Evolutionary conservation across 1,140 invertebrate species (phyloP).

Genomic region (Cydia pomonella): DNA sequence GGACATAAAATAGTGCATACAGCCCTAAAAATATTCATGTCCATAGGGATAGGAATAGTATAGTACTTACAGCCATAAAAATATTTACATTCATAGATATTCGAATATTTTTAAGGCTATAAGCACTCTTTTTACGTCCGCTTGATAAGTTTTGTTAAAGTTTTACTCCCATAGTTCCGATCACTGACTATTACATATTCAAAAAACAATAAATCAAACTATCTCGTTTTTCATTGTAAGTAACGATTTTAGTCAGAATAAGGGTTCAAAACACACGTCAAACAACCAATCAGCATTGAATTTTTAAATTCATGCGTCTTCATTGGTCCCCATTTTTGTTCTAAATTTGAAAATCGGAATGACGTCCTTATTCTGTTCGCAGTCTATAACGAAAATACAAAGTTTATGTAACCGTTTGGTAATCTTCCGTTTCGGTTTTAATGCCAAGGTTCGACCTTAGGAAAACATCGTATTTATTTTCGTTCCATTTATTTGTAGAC

Average conservation of each 20-base stretch:
- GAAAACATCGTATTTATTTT: constrained; percentile 25
- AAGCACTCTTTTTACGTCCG: no score
- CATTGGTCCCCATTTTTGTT: constrained; percentile 10
- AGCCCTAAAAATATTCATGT: no score
- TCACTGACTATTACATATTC: no score
- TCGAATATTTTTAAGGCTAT: no score
- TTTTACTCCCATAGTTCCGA: no score
- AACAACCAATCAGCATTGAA: not conserved
- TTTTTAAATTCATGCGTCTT: not conserved
- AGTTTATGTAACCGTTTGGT: not conserved
- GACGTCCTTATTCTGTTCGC: constrained; percentile 17
- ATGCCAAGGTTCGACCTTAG: constrained; percentile 12
- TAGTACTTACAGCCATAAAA: no score
- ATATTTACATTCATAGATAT: no score
- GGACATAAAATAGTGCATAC: no score
- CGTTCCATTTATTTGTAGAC: constrained; percentile 15
- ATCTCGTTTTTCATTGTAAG: no score
- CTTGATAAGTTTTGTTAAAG: no score
- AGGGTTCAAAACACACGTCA: not conserved
- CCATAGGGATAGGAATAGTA: no score
- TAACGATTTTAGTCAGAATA: not conserved
- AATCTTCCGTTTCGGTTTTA: constrained; percentile 13
- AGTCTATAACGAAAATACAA: not conserved
- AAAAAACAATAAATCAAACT: no score
- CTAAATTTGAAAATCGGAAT: constrained; percentile 1